Evolutionary conservation across 2,888 invertebrate genomes (phyloP).

Genomic region (Rhingia campestris): DNA sequence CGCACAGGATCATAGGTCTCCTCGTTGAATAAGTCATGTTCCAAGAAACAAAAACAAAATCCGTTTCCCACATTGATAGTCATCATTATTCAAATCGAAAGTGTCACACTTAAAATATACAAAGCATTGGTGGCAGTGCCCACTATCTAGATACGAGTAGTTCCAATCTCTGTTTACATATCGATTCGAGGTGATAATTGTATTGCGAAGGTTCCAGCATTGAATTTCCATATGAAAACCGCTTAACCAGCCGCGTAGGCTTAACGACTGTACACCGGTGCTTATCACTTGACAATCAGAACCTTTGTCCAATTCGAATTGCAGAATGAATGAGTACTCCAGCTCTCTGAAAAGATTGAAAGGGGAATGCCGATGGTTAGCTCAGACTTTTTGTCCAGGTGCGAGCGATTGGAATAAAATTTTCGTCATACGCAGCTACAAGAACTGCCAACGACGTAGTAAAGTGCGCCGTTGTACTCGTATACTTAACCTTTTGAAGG

Average conservation of each 20-base stretch:
- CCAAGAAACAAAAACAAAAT: slow-evolving; percentile 30
- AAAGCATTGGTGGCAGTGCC: background rate
- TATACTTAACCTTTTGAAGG: slow-evolving; percentile 60
- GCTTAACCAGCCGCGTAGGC: background rate
- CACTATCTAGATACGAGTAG: slow-evolving; percentile 4
- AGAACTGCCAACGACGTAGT: slow-evolving; percentile 27
- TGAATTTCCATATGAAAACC: slow-evolving; percentile 53
- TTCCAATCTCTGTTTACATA: slow-evolving; percentile 63
- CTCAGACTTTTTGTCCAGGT: slow-evolving; percentile 66
- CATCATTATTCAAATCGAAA: slow-evolving; percentile 49
- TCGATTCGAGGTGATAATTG: slow-evolving; percentile 61
- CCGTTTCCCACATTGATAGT: slow-evolving; percentile 29
- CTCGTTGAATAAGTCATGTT: slow-evolving; percentile 68
- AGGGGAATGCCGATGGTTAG: slow-evolving; percentile 56
- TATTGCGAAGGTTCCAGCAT: slow-evolving; percentile 8
- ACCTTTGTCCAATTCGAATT: slow-evolving; percentile 60
- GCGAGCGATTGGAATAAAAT: slow-evolving; percentile 45
- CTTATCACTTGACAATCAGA: slow-evolving; percentile 71
- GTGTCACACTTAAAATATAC: slow-evolving; percentile 51
- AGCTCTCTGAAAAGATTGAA: slow-evolving; percentile 8
- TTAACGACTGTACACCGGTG: slow-evolving; percentile 5
- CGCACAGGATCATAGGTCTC: slow-evolving; percentile 58
- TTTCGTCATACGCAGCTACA: slow-evolving; percentile 20
- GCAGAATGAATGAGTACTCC: slow-evolving; percentile 8
- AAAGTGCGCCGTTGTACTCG: slow-evolving; percentile 41